phyloP scores from a whole-genome alignment of 2,888 invertebrate genomes.

The Candidula unifasciata region DNA sequence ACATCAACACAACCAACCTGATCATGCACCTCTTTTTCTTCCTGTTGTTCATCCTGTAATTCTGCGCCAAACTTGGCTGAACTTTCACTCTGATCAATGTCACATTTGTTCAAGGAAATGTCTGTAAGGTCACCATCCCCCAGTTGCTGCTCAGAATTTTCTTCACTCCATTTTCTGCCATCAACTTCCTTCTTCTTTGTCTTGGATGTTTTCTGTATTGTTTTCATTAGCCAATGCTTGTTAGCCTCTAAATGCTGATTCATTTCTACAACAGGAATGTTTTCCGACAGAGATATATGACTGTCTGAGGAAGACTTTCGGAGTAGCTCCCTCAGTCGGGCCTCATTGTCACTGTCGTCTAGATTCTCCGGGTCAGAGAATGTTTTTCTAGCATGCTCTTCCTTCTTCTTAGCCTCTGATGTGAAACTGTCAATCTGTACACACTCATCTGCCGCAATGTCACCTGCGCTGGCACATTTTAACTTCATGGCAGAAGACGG shows the following conservation, averaged over 20 bases:
- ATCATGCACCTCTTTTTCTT: not conserved
- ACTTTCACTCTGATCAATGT: constrained; percentile 1
- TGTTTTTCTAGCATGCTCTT: constrained; percentile 41
- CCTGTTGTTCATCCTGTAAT: not conserved
- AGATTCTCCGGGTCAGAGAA: constrained; percentile 45
- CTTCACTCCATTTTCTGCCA: constrained; percentile 16
- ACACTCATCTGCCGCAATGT: constrained; percentile 21
- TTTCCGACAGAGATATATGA: constrained; percentile 12
- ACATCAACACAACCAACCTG: not conserved
- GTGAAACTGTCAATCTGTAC: not conserved
- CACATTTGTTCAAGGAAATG: not conserved
- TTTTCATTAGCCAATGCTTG: constrained; percentile 39
- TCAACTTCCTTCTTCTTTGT: constrained; percentile 38
- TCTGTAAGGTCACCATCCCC: not conserved
- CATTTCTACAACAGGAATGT: not conserved
- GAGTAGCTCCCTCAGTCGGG: constrained; percentile 12
- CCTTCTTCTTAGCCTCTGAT: constrained; percentile 10
- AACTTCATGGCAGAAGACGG: constrained; percentile 16
- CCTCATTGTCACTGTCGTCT: constrained; percentile 7
- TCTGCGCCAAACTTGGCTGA: not conserved
- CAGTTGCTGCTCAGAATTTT: not conserved
- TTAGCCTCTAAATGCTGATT: not conserved
- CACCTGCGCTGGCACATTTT: constrained; percentile 47
- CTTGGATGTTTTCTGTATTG: constrained; percentile 25
- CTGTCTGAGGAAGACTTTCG: constrained; percentile 47